Base-by-base conservation (phyloP, 2,113 vertebrate species). In the Etia nguti region DNA sequence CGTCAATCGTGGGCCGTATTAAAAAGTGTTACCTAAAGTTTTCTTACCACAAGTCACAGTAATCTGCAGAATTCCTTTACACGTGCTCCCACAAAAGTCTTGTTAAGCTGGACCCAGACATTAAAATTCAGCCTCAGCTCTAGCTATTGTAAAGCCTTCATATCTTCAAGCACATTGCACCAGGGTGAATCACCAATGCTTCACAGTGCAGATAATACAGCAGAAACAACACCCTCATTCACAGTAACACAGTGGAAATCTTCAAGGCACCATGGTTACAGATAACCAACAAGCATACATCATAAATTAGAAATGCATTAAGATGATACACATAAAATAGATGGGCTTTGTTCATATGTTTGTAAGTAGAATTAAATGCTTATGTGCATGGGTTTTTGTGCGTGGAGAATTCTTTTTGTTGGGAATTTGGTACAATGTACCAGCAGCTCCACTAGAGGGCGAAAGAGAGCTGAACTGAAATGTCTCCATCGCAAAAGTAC, bases 201-300 rank as follows among this genome's bases (percentile, higher is more conserved):
- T 93, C 93, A 93, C 92, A 94, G 89, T 85, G 90, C 86, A 92
- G 86, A 93, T 79, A 86, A 86, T 31, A 65, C 56, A 82, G 57
- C 22, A 26, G 79, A 90, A 92, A 92, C 91, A 94, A 87, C 57
- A 84, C 82, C 91, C 85, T 92, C 89, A 83, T 95, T 95, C 94
- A 94, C 94, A 95, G 93, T 93, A 80, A 79, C 3, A 85, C 73
- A 62, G 83, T 84, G 85, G 83, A 88, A 62, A 86, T 60, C 85
- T 77, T 91, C 59, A 62, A 41, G 85, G 83, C 59, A 80, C 68
- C 10, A 29, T 13, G 48, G 86, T 87, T 84, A 83, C 62, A 79
- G 60, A 82, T 83, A 65, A 79, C 41, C 48, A 46, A 89, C 81
- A 68, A 77, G 81, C 16, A 55, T 43, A 29, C 36, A 34, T 20